Conservation (phyloP, 2,113 vertebrate species). For the Muscicapa adusta region DNA sequence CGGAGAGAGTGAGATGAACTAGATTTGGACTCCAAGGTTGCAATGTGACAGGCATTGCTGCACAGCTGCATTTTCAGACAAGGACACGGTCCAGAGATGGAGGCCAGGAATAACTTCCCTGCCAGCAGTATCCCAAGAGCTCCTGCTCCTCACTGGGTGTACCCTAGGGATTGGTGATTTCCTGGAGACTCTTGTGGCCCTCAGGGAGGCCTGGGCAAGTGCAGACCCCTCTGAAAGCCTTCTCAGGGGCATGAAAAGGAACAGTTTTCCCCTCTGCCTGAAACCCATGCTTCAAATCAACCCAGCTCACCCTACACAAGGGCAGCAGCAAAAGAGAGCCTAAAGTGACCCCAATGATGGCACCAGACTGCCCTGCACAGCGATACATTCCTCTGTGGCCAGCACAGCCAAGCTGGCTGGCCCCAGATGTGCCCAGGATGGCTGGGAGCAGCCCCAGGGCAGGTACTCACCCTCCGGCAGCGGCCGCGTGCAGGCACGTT, state of each 20-base stretch:
- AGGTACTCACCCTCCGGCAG: constrained; percentile 92
- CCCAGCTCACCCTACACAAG: not conserved
- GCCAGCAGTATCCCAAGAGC: not conserved
- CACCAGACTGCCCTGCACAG: not conserved
- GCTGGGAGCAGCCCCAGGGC: not conserved
- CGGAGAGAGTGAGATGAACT: not conserved
- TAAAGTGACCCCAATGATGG: not conserved
- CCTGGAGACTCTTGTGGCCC: not conserved
- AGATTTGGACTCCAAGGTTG: not conserved
- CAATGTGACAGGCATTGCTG: not conserved
- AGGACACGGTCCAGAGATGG: not conserved
- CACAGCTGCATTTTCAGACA: not conserved
- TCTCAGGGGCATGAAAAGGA: not conserved
- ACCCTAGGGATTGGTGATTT: not conserved
- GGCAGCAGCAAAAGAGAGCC: not conserved
- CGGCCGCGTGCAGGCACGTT: constrained; percentile 95
- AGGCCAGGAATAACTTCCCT: not conserved
- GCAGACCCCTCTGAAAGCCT: not conserved
- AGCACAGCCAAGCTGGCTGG: not conserved
- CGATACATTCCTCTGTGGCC: not conserved
- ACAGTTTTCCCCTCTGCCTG: not conserved
- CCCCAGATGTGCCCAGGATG: not conserved
- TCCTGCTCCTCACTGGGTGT: not conserved
- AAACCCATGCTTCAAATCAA: not conserved
- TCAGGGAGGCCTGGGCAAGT: not conserved